Percentiles rank a stretch among this genome's conserved stretches.
These are phyloP conservation scores for Bombylius major DNA, from an alignment of 2,888 invertebrate genomes.

Conservation along the genomic window DNA sequence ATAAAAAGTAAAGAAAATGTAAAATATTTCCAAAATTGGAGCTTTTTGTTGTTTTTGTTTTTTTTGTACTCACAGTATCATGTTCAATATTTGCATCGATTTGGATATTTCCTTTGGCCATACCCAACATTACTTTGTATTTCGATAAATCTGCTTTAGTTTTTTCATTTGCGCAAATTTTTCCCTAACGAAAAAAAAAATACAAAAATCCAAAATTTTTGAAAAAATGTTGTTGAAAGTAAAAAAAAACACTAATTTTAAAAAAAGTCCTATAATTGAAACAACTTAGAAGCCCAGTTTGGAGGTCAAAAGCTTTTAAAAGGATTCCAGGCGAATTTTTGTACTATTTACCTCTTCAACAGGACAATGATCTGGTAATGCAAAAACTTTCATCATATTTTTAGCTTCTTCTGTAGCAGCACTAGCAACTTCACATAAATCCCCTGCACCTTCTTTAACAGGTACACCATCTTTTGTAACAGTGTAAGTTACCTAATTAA, in stretches of 20 bases:
- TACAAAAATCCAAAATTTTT: neutral
- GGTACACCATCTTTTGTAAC: conserved; percentile 36
- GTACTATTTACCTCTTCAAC: conserved; percentile 25
- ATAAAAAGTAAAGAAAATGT: neutral
- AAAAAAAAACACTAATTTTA: too few species aligned
- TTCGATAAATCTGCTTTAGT: conserved; percentile 34
- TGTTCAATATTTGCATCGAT: conserved; percentile 31
- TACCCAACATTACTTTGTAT: conserved; percentile 35
- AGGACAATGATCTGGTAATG: conserved; percentile 36
- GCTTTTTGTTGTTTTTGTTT: too few species aligned
- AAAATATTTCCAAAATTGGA: neutral
- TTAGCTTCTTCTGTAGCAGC: conserved; percentile 19
- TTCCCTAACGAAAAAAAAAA: conserved; percentile 21
- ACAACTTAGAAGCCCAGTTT: too few species aligned
- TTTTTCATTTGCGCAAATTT: conserved; percentile 30
- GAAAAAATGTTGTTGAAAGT: too few species aligned
- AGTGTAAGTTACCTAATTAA: conserved; percentile 26
- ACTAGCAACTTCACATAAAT: conserved; percentile 32
- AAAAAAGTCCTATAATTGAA: too few species aligned
- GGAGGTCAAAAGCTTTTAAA: too few species aligned
- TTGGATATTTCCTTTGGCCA: conserved; percentile 34
- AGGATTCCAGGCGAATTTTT: neutral
- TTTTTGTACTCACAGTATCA: conserved; percentile 32
- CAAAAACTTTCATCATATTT: conserved; percentile 29
- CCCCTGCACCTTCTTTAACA: conserved; percentile 33